These are phyloP conservation scores for Trididemnum miniatum DNA, from an alignment of 23 tunicate species.

Conservation along the genomic window DNA sequence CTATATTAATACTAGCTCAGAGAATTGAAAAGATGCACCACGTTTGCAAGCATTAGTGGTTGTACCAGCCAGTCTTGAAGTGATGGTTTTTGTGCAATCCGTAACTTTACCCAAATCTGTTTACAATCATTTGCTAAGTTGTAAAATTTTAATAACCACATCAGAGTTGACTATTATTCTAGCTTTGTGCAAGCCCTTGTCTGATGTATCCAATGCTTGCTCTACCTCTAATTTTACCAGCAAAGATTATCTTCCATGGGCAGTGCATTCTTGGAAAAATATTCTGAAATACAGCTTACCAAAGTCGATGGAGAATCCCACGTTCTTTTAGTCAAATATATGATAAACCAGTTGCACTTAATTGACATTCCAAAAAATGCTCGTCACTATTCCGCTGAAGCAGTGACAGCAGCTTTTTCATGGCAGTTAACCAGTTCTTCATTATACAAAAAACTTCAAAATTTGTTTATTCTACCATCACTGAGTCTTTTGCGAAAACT, in stretches of 20 bases:
- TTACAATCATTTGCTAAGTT: not conserved
- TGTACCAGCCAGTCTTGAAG: not conserved
- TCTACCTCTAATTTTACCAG: not conserved
- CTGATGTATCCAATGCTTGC: not conserved
- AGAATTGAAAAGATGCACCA: not conserved
- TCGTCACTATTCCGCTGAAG: not conserved
- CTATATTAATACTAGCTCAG: not conserved
- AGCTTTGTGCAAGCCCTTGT: not conserved
- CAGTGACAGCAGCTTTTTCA: not conserved
- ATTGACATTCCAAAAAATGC: not conserved
- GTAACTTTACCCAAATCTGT: not conserved
- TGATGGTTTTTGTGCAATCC: not conserved
- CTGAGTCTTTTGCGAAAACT: not conserved
- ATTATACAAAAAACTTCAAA: not conserved
- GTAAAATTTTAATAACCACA: not conserved
- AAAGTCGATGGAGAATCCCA: not conserved
- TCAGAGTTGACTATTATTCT: not conserved
- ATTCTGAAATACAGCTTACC: not conserved
- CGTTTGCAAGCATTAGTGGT: not conserved
- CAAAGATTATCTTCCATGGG: not conserved
- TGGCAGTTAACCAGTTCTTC: conserved; percentile 11
- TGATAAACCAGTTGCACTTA: not conserved
- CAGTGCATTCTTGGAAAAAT: not conserved
- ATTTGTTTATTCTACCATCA: not conserved
- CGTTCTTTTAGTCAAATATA: not conserved